Evolutionary conservation across 1,140 invertebrate species (phyloP).

Genomic region (Procambarus clarkii): DNA sequence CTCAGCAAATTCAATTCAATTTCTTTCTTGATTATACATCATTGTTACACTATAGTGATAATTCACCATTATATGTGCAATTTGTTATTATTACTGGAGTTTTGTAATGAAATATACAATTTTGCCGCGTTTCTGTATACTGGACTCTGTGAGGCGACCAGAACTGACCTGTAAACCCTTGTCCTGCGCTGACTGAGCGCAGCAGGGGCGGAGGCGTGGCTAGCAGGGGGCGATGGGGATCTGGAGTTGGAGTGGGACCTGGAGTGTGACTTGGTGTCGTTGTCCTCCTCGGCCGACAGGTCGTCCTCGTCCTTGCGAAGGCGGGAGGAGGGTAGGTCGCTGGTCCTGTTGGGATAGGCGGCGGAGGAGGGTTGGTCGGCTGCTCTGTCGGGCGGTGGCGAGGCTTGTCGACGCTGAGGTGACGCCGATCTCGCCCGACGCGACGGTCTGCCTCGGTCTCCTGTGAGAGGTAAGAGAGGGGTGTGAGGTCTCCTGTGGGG

Average conservation of each 20-base stretch:
- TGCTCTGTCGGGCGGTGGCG: constrained; percentile 22
- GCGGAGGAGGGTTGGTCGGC: neutral
- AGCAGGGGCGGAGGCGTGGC: constrained; percentile 55
- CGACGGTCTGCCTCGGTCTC: neutral
- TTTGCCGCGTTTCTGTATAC: too few species aligned
- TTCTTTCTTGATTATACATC: too few species aligned
- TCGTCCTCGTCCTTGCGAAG: constrained; percentile 34
- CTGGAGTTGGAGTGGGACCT: constrained; percentile 33
- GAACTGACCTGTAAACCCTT: constrained; percentile 38
- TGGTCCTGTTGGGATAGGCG: neutral
- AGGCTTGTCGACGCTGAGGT: constrained; percentile 50
- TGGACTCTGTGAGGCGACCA: too few species aligned
- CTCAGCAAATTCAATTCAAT: too few species aligned
- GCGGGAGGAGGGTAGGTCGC: neutral
- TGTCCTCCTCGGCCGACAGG: constrained; percentile 23
- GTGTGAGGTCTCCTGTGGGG: too few species aligned
- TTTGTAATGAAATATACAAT: too few species aligned
- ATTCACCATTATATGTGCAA: too few species aligned
- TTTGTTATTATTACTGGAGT: too few species aligned
- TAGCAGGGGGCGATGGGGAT: constrained; percentile 54
- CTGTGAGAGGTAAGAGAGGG: neutral
- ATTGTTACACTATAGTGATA: too few species aligned
- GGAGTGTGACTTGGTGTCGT: constrained; percentile 43
- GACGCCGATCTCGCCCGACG: constrained; percentile 37
- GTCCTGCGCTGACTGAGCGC: constrained; percentile 32